A percentile compares a stretch with the other conserved stretches of the same genome.
phyloP scores from a whole-genome alignment of 2,888 invertebrate species.

The Cacoxenus indagator region DNA sequence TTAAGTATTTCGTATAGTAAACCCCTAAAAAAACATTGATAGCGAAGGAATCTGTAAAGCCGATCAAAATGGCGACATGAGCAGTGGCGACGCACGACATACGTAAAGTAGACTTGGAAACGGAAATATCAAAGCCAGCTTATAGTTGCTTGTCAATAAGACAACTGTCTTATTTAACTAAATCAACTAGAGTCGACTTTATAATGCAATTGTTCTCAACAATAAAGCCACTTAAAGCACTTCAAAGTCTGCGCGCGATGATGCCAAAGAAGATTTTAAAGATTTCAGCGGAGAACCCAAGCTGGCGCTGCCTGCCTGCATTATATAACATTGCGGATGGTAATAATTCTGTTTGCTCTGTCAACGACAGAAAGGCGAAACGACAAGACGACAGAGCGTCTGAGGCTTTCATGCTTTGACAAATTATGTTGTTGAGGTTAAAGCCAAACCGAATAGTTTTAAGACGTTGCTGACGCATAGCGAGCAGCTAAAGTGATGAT shows the following conservation, averaged over 20 bases:
- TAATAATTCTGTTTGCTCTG: neutral
- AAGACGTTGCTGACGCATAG: neutral
- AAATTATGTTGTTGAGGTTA: slow-evolving; percentile 14
- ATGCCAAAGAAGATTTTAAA: slow-evolving; percentile 61
- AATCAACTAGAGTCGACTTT: too few relatives aligned
- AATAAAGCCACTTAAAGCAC: slow-evolving; percentile 26
- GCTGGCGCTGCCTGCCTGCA: neutral
- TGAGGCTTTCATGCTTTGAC: slow-evolving; percentile 9
- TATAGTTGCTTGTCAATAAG: slow-evolving; percentile 26
- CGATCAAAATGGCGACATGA: slow-evolving; percentile 51
- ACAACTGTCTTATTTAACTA: neutral
- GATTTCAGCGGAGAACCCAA: slow-evolving; percentile 42
- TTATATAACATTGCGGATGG: slow-evolving; percentile 27
- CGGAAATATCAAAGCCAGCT: slow-evolving; percentile 48
- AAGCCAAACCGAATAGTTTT: slow-evolving; percentile 11
- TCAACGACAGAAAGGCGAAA: too few relatives aligned
- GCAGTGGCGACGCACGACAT: neutral
- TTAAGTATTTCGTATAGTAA: neutral
- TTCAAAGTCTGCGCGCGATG: slow-evolving; percentile 48
- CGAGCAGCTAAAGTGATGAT: neutral
- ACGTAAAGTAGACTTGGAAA: slow-evolving; percentile 34
- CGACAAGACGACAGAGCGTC: neutral
- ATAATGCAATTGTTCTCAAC: neutral
- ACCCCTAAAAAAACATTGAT: slow-evolving; percentile 41
- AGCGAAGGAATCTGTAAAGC: slow-evolving; percentile 52